Percentiles rank a stretch among this genome's conserved stretches.
Conservation (phyloP, 1,140 invertebrate species). For the Lepidurus couesii region DNA sequence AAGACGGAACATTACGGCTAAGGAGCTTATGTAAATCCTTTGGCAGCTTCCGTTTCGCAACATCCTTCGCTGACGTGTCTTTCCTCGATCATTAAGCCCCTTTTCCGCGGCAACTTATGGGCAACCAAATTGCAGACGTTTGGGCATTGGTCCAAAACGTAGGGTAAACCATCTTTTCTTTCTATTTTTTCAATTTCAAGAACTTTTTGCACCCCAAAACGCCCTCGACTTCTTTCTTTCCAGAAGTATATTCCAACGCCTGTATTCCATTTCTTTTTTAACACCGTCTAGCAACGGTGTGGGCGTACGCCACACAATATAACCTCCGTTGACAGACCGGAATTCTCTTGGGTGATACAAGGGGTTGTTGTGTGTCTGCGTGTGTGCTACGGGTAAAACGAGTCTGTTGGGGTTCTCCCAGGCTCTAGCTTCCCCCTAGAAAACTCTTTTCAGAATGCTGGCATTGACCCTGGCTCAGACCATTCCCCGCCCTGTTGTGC, state of each 20-base stretch:
- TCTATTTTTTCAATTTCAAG: no score
- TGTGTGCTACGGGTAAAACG: not conserved
- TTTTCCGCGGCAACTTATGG: not conserved
- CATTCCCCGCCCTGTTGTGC: not conserved
- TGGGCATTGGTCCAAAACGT: no score
- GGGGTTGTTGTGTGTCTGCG: not conserved
- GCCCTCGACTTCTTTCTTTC: no score
- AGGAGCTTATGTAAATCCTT: conserved; percentile 4
- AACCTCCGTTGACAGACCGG: not conserved
- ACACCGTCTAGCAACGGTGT: no score
- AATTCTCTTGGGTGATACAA: not conserved
- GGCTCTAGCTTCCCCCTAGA: not conserved
- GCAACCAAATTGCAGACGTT: not conserved
- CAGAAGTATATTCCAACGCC: no score
- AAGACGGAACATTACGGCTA: not conserved
- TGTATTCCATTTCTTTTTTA: no score
- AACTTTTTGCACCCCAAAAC: no score
- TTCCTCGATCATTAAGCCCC: not conserved
- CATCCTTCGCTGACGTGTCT: not conserved
- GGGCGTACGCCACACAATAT: conserved; percentile 1
- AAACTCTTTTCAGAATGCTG: not conserved
- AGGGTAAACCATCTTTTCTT: no score
- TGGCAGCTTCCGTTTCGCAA: not conserved
- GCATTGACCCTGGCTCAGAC: not conserved
- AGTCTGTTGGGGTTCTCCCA: not conserved